phyloP scores from a whole-genome alignment of 2,113 vertebrate species.

The Pyrgilauda ruficollis region DNA sequence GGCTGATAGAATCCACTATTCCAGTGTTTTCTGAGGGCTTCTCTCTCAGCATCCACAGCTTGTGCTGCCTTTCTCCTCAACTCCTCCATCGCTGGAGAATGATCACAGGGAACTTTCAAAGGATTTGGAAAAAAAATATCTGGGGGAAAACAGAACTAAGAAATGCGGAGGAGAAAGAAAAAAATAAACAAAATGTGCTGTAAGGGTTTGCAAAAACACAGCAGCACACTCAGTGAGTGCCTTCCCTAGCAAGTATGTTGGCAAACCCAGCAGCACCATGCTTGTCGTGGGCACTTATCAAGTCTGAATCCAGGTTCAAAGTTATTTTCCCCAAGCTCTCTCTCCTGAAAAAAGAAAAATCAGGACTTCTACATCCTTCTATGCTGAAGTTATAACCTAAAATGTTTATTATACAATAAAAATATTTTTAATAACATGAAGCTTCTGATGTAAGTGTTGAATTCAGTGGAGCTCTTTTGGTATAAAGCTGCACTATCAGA shows the following conservation, averaged over 20 bases:
- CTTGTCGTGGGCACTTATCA: rapidly evolving
- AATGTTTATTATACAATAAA: background rate
- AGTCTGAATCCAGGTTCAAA: background rate
- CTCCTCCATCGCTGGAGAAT: background rate
- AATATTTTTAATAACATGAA: background rate
- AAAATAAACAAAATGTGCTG: background rate
- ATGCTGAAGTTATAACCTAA: background rate
- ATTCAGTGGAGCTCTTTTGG: background rate
- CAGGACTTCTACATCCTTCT: background rate
- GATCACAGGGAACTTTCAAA: background rate
- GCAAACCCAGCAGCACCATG: background rate
- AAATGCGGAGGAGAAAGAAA: background rate
- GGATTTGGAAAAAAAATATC: background rate
- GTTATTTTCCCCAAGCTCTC: background rate
- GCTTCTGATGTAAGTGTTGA: background rate
- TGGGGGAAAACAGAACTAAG: background rate
- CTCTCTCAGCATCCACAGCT: background rate
- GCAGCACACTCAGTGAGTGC: background rate
- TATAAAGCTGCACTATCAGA: background rate
- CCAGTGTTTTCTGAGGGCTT: background rate
- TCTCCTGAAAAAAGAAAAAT: background rate
- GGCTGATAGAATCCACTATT: background rate
- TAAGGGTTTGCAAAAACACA: background rate
- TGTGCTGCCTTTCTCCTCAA: background rate
- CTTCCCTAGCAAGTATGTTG: rapidly evolving